These are phyloP conservation scores for Rutilus rutilus DNA, from an alignment of 2,113 vertebrate species.

Conservation along the genomic window DNA sequence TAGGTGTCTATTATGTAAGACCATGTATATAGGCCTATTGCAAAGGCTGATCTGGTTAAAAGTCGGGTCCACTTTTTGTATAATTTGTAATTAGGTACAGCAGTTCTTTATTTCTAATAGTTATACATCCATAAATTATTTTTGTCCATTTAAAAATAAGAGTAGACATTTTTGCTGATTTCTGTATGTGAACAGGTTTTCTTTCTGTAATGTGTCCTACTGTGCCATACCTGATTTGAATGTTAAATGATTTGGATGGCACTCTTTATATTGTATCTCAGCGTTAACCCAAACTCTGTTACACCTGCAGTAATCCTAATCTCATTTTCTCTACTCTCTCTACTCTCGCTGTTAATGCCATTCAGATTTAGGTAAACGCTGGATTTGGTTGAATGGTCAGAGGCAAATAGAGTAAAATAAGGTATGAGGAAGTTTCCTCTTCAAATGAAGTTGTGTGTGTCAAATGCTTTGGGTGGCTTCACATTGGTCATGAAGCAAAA, in stretches of 20 bases:
- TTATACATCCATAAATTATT: neutral
- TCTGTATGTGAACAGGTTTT: neutral
- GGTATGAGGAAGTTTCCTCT: conserved; percentile 10
- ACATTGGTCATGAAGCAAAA: neutral
- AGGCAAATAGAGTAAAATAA: neutral
- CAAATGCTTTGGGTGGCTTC: neutral
- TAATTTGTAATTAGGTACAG: neutral
- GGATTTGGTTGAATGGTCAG: conserved; percentile 20
- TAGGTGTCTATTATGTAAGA: neutral
- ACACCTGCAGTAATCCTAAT: conserved; percentile 70
- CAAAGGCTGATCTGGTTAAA: neutral
- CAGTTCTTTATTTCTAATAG: neutral
- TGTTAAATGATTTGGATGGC: conserved; percentile 33
- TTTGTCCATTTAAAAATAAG: neutral
- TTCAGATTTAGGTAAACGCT: conserved; percentile 52
- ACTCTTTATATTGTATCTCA: conserved; percentile 46
- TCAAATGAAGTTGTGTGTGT: neutral
- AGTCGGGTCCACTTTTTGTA: neutral
- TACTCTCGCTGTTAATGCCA: conserved; percentile 63
- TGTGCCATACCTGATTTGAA: conserved; percentile 55
- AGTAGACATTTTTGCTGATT: neutral
- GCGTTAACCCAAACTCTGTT: conserved; percentile 67
- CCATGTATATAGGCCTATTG: neutral
- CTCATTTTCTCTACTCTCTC: conserved; percentile 53
- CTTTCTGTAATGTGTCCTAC: neutral